phyloP scores from a whole-genome alignment of 2,888 invertebrate genomes.

The Malacosoma neustria region DNA sequence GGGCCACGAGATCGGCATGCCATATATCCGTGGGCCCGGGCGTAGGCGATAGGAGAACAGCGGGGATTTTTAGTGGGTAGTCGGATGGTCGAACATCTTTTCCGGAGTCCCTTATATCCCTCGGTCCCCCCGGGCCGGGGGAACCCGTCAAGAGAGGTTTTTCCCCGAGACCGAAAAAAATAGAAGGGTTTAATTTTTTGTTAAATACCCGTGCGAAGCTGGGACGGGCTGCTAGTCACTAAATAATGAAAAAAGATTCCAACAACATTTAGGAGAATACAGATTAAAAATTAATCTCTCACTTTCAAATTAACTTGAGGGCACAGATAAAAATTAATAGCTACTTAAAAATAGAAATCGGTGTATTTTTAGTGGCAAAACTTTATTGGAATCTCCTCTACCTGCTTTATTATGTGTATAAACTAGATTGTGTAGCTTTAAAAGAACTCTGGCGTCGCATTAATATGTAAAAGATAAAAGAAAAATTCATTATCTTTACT shows the following conservation, averaged over 20 bases:
- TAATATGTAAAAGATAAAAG: slow-evolving; percentile 17
- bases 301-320: neutral
- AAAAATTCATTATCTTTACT: slow-evolving; percentile 18
- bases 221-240: too few species aligned
- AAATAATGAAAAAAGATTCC: neutral
- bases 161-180: too few species aligned
- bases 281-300: neutral
- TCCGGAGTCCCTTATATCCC: too few species aligned
- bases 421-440: slow-evolving; percentile 4
- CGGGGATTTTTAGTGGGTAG: too few species aligned
- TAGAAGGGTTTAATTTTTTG: too few species aligned
- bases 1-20: too few species aligned
- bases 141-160: too few species aligned
- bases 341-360: neutral
- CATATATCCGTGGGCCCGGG: too few species aligned
- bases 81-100: too few species aligned
- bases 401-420: neutral
- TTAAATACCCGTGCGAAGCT: too few species aligned
- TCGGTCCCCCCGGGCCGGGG: too few species aligned
- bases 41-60: too few species aligned
- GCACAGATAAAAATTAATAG: neutral
- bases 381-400: neutral
- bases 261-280: neutral
- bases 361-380: neutral
- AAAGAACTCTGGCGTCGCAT: slow-evolving; percentile 8